Conservation (phyloP, 2,797 vertebrate species). For the Typhlichthys eigenmanni region DNA sequence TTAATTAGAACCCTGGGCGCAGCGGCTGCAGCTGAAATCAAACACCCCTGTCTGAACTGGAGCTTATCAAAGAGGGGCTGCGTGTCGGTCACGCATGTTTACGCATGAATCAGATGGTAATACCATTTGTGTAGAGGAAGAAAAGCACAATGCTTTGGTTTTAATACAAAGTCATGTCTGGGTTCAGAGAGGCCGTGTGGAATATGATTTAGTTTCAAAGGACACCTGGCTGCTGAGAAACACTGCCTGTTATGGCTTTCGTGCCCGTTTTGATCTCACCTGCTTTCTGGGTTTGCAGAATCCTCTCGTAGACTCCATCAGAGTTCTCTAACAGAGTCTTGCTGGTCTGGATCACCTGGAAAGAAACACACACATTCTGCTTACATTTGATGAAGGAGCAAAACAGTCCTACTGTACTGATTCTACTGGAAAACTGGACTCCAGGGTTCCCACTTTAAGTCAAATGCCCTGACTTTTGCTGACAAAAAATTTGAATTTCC, state of each 20-base stretch:
- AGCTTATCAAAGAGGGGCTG: constrained; percentile 41
- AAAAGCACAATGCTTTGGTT: constrained; percentile 26
- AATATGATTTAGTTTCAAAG: background rate
- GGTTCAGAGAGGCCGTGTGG: constrained; percentile 19
- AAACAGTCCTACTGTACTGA: background rate
- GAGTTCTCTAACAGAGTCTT: constrained; percentile 86
- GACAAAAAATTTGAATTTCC: no score
- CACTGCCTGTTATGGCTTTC: constrained; percentile 2
- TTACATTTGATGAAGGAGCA: constrained; percentile 5
- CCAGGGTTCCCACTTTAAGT: no score
- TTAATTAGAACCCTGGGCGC: constrained; percentile 41
- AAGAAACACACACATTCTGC: constrained; percentile 18
- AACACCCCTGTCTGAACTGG: constrained; percentile 24
- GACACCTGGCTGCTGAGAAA: constrained; percentile 23
- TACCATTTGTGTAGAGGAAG: constrained; percentile 31
- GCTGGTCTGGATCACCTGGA: constrained; percentile 94
- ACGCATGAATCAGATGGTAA: constrained; percentile 50
- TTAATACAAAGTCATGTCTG: constrained; percentile 13
- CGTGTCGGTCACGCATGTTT: constrained; percentile 28
- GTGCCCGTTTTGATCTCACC: constrained; percentile 68
- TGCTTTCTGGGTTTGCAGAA: constrained; percentile 92
- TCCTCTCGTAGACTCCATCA: constrained; percentile 87
- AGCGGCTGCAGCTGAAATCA: constrained; percentile 29
- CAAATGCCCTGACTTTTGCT: no score
- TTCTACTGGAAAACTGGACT: constrained; percentile 18